Conservation (phyloP, 2,113 vertebrate species). For the Chionis minor region DNA sequence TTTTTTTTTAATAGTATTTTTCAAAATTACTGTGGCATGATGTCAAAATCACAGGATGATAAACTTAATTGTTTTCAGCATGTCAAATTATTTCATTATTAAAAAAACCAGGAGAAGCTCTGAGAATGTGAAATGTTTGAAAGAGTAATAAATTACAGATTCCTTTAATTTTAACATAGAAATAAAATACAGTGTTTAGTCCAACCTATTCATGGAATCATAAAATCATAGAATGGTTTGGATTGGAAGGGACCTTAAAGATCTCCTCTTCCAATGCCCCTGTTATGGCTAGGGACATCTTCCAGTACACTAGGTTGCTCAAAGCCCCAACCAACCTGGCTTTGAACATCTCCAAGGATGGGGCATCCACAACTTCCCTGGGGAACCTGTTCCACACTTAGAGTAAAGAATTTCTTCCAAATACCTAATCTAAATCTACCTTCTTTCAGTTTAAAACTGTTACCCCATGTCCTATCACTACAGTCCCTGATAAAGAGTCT, state of each 20-base stretch:
- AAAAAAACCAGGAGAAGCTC: not conserved
- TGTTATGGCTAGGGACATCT: not conserved
- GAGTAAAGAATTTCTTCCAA: not conserved
- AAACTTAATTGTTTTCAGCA: not conserved
- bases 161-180: not conserved
- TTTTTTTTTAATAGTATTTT: not conserved
- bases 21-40: not conserved
- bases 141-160: not conserved
- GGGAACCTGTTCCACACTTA: not conserved
- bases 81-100: not conserved
- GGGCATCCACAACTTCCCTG: not conserved
- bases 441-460: not conserved
- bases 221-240: not conserved
- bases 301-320: not conserved
- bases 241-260: not conserved
- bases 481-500: not conserved
- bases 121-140: not conserved
- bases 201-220: not conserved
- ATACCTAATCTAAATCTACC: not conserved
- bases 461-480: not conserved
- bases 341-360: not conserved
- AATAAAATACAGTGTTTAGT: not conserved
- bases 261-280: not conserved
- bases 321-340: not conserved
- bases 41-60: not conserved